Base-by-base conservation (phyloP, 2,797 vertebrate genomes). In the Streptopelia turtur region DNA sequence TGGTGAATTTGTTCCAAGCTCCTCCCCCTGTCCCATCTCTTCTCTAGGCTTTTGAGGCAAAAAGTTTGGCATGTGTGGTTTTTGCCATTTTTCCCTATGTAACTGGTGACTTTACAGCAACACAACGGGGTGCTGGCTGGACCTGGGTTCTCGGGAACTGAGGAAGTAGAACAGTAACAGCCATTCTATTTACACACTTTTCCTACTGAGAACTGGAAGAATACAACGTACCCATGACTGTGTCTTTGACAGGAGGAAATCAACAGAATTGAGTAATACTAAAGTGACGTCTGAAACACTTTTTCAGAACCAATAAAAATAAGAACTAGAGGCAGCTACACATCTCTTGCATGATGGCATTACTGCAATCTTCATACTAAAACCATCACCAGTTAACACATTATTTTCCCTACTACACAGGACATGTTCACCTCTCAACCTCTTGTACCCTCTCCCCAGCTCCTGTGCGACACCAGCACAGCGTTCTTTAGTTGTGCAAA, bases 401-500 rank as follows among this genome's bases (percentile, higher is more conserved):
- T n/a, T 35, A 41, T 53, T 66, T 72, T 41, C 76, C 71, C 60
- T 49, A 55, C 37, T 39, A 28, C 31, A 10, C 0, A 25, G 22
- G 43, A 49, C 28, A 33, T 0, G 1, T 43, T 84, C 39, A 14
- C 25, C 85, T 65, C 45, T 75, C 5, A 49, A 27, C 14, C 50
- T 68, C 20, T 47, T 33, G 59, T 24, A 25, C 33, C 37, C n/a
- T 90, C n/a, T 53, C 66, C 87, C 13, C 28, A 74, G 0, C 5
- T 78, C 71, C 60, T 2, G 0, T 2, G 9, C n/a, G n/a, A 50
- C 15, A 72, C 16, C 30, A 90, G n/a, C 65, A 41, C 0, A 3
- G n/a, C 33, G 50, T 11, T 82, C 76, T 28, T 39, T 16, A 68
- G 24, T 1, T 68, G 53, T 39, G 37, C 68, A 65, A 85, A 86